A percentile compares a stretch with the other conserved stretches of the same genome.
phyloP scores from a whole-genome alignment of 2,888 invertebrate genomes.

The Machimus atricapillus region DNA sequence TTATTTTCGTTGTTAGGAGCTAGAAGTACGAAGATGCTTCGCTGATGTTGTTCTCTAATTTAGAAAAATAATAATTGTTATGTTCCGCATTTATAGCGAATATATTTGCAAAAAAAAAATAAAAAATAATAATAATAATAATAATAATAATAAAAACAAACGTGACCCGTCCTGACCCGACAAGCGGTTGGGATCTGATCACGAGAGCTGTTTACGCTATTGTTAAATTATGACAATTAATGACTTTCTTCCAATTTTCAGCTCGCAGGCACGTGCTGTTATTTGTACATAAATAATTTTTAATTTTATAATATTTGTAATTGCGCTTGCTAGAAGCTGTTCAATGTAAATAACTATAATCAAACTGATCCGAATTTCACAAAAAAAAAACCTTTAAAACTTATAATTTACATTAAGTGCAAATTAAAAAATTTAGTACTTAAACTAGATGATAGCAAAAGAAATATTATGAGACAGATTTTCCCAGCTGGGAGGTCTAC shows the following conservation, averaged over 20 bases:
- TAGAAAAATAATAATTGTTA: slow-evolving; percentile 8
- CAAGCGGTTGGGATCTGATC: not conserved
- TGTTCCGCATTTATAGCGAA: not conserved
- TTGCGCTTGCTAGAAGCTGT: slow-evolving; percentile 32
- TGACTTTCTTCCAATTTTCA: slow-evolving; percentile 14
- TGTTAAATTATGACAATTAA: slow-evolving; percentile 30
- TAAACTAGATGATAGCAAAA: not conserved
- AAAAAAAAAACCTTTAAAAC: slow-evolving; percentile 11
- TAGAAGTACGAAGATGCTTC: slow-evolving; percentile 28
- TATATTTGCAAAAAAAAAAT: not conserved
- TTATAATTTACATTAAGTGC: slow-evolving; percentile 31
- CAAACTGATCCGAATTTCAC: slow-evolving; percentile 41
- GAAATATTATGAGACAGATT: not conserved
- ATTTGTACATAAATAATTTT: slow-evolving; percentile 33
- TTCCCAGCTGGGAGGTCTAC: not conserved
- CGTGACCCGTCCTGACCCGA: not conserved
- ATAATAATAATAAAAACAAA: not conserved
- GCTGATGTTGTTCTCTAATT: slow-evolving; percentile 26
- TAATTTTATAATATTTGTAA: slow-evolving; percentile 36
- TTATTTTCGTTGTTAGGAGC: slow-evolving; percentile 8
- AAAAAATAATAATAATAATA: not conserved
- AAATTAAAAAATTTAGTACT: slow-evolving; percentile 22
- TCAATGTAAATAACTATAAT: slow-evolving; percentile 41
- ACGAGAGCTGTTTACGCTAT: not conserved
- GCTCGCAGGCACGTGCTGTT: slow-evolving; percentile 21